These are phyloP conservation scores for Orius laevigatus DNA, from an alignment of 1,140 invertebrate genomes.

Conservation along the genomic window DNA sequence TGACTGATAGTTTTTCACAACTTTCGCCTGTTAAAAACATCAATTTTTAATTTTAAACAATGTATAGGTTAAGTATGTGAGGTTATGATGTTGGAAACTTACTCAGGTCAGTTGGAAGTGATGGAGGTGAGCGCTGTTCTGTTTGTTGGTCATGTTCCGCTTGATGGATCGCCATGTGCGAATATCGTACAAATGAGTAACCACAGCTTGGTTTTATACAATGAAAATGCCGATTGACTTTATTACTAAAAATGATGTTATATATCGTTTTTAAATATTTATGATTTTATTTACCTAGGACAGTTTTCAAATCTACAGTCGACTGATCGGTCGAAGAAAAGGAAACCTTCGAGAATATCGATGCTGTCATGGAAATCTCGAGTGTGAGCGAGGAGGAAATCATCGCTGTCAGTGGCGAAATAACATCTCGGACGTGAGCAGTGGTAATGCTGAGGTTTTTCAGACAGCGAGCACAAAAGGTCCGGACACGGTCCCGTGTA, in stretches of 20 bases:
- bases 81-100: conserved; percentile 2
- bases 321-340: conserved; percentile 61
- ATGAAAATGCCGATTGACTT: conserved; percentile 58
- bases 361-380: conserved; percentile 71
- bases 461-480: conserved; percentile 38
- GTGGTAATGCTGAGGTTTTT: conserved; percentile 48
- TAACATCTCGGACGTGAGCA: conserved; percentile 58
- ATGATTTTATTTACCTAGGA: conserved; percentile 29
- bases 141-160: conserved; percentile 31
- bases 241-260: conserved; percentile 40
- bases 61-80: too few relatives aligned
- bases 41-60: too few relatives aligned
- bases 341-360: conserved; percentile 63
- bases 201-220: conserved; percentile 55
- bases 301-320: conserved; percentile 55
- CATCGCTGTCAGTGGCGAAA: conserved; percentile 47
- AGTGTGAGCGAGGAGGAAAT: conserved; percentile 51
- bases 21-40: conserved; percentile 6
- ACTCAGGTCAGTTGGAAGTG: conserved; percentile 13
- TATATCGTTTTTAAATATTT: conserved; percentile 2
- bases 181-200: conserved; percentile 57
- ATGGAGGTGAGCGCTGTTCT: neutral
- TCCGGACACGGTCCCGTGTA: conserved; percentile 48
- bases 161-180: conserved; percentile 56
- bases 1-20: conserved; percentile 3